Base-by-base conservation (phyloP, 2,797 vertebrate genomes). In the Aeoliscus strigatus region DNA sequence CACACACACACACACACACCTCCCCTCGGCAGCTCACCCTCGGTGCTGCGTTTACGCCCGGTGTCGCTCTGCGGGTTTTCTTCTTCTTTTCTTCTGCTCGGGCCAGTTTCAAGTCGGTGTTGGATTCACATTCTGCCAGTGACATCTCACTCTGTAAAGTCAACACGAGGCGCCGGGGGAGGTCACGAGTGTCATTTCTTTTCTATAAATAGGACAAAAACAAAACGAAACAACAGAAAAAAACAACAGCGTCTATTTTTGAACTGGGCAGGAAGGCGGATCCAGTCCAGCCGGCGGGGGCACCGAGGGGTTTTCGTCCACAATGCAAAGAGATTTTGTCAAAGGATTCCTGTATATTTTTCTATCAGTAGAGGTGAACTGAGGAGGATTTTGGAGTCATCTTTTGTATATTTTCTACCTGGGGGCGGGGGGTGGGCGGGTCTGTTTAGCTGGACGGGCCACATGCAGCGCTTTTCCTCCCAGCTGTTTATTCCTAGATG, bases 171-270 rank as follows among this genome's bases (percentile, higher is more conserved):
- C n/a, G 71, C 76, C 77, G 77, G 58, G 60, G 38, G 55, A 59
- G 52, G 63, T 73, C 62, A 59, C 64, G 47, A 13, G 66, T 63
- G 55, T 75, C 31, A 61, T 83, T 75, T 28, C n/a, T n/a, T 82
- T 76, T 89, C 73, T 86, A 87, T 79, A 51, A 70, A 82, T 76
- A 71, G 66, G 49, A 70, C 49, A 71, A 61, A 60, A 49, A 60
- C 17, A 44, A 44, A 52, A n/a, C n/a, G n/a, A n/a, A n/a, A n/a
- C n/a, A n/a, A n/a, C n/a, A n/a, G n/a, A n/a, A n/a, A n/a, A n/a
- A n/a, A n/a, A n/a, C n/a, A n/a, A n/a, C n/a, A n/a, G n/a, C 84
- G 81, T 87, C 84, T 89, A 86, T 88, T 89, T 90, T 89, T 87
- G 78, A 87, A 86, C 68, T 68, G 74, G 70, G 70, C 63, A 70